Evolutionary conservation across 2,888 invertebrate species (phyloP), one percentile per base, ranked within the genome.

Genomic region (Tholera decimalis): DNA sequence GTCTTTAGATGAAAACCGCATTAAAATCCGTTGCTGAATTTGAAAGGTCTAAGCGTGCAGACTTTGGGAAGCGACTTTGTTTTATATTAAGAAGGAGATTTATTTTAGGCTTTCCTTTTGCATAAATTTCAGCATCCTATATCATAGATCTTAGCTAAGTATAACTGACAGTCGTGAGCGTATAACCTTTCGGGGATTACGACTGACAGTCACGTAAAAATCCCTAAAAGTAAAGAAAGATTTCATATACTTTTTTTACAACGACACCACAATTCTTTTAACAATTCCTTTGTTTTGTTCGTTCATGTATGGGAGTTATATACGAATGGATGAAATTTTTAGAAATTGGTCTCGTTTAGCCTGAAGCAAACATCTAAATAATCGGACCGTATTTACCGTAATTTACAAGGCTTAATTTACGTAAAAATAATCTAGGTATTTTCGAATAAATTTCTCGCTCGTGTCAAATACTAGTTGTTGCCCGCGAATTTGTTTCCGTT

Each of bases 141-240:
- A 66, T 65, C 39, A 56, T 46, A 46, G 64, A 26, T 65, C 37
- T 65, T 47, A 54, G 11, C 35, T 20, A 54, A 54, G 46, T 54
- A 47, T 55, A 55, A 33, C 37, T 20, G 65, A 3, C 46, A 39
- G 7, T 37, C 33, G 11, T 13, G 20, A 46, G 5, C 44, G 13
- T n/a, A 7, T 58, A 57, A 58, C 43, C 58, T 44, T 64, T 50
- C 5, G 7, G 20, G 51, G 8, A 67, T 67, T 50, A 67, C 20
- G 9, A 5, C 49, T 37, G 68, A 50, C 58, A 50, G 24, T 30
- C 8, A 20, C 37, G 35, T 26, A 50, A 50, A 50, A 67, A 43
- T 20, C 22, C n/a, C 24, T 5, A 24, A 57, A 57, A 33, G 41
- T 22, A 28, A 56, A n/a, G 1, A 43, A 49, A 57, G 3, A 39